Conservation (phyloP, 1,140 invertebrate genomes). For the Euwallacea similis region DNA sequence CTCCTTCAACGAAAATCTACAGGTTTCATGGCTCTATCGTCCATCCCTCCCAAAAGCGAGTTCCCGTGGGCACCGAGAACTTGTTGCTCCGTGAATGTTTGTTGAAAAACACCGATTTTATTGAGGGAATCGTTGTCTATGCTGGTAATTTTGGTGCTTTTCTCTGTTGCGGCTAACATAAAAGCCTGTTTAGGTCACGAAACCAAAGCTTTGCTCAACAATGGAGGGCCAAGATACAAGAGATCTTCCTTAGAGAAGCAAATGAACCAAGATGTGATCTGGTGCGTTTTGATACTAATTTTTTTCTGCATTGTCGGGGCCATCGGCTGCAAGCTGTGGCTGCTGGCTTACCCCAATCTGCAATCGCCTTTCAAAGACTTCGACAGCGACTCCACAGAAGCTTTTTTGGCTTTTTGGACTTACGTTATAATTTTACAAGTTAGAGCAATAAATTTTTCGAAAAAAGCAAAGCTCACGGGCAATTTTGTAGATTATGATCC, state of each 20-base stretch:
- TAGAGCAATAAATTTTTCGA: constrained; percentile 37
- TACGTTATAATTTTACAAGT: constrained; percentile 94
- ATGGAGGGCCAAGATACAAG: constrained; percentile 94
- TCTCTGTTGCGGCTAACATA: neutral
- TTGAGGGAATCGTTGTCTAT: constrained; percentile 97
- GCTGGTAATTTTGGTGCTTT: constrained; percentile 64
- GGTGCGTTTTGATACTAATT: constrained; percentile 92
- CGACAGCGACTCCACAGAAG: constrained; percentile 68
- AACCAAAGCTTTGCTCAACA: constrained; percentile 98
- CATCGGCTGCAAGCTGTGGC: constrained; percentile 85
- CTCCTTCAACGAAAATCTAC: constrained; percentile 94
- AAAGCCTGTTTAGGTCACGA: constrained; percentile 70
- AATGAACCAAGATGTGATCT: constrained; percentile 95
- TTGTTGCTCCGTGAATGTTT: constrained; percentile 91
- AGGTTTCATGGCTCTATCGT: constrained; percentile 90
- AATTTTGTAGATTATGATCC: constrained; percentile 85
- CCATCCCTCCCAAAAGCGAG: constrained; percentile 74
- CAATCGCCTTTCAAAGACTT: constrained; percentile 64
- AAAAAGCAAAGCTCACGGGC: constrained; percentile 1
- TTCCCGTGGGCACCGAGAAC: constrained; percentile 90
- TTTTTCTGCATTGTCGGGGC: constrained; percentile 90
- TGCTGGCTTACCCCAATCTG: constrained; percentile 61
- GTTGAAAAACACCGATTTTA: constrained; percentile 90
- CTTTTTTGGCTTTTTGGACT: constrained; percentile 90
- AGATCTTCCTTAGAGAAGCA: constrained; percentile 86